phyloP scores from a whole-genome alignment of 2,888 invertebrate genomes.

The Caenorhabditis afra region DNA sequence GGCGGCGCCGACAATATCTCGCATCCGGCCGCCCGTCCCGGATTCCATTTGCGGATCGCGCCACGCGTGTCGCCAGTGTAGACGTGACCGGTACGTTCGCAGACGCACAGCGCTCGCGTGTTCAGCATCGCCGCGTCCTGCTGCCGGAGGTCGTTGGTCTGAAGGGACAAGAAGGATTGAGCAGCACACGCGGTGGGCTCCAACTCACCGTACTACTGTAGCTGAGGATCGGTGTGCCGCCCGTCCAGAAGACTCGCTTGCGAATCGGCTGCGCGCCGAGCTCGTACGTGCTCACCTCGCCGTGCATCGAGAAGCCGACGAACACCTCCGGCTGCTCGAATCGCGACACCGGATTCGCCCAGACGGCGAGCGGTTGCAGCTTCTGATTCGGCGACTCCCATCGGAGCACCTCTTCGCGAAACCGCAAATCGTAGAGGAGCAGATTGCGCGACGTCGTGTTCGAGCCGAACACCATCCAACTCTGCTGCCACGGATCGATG shows the following conservation, averaged over 20 bases:
- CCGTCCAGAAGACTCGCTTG: slow-evolving; percentile 49
- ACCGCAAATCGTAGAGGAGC: slow-evolving; percentile 76
- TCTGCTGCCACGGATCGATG: slow-evolving; percentile 74
- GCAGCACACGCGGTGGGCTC: no score
- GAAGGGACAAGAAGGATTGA: background rate
- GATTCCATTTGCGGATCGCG: slow-evolving; percentile 64
- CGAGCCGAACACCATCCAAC: slow-evolving; percentile 76
- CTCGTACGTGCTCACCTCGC: slow-evolving; percentile 60
- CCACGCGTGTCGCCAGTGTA: slow-evolving; percentile 66
- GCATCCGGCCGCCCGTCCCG: slow-evolving; percentile 24
- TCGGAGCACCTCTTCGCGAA: slow-evolving; percentile 53
- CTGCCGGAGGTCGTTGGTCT: slow-evolving; percentile 18
- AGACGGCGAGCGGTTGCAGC: slow-evolving; percentile 29
- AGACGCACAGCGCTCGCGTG: slow-evolving; percentile 57
- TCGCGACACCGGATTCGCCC: slow-evolving; percentile 50
- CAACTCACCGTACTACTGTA: slow-evolving; percentile 22
- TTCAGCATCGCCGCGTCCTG: slow-evolving; percentile 6
- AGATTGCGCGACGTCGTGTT: slow-evolving; percentile 63
- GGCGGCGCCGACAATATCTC: slow-evolving; percentile 45
- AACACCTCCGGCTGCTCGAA: slow-evolving; percentile 52
- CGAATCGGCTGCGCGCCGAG: slow-evolving; percentile 43
- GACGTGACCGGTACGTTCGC: slow-evolving; percentile 59
- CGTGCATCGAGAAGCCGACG: slow-evolving; percentile 50
- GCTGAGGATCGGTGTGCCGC: slow-evolving; percentile 45
- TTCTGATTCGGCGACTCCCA: slow-evolving; percentile 51